These are phyloP conservation scores for Heliocidaris erythrogramma DNA, from an alignment of 35 echinoderm and acorn worm genomes.

Conservation along the genomic window DNA sequence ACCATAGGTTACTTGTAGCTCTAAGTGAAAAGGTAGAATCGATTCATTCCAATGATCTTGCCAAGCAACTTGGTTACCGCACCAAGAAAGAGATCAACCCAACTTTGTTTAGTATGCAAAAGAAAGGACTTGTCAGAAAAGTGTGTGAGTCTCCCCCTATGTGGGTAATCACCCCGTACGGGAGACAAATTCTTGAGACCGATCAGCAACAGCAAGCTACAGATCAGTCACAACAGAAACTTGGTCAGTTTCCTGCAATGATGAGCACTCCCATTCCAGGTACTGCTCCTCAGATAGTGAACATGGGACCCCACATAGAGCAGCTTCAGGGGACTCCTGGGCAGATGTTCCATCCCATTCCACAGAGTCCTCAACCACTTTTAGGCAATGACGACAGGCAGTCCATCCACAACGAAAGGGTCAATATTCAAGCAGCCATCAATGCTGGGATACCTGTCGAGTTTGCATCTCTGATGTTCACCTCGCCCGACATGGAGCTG, in stretches of 20 bases:
- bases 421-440: not conserved
- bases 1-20: constrained; percentile 48
- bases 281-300: not conserved
- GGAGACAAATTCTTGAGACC: constrained; percentile 38
- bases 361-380: constrained; percentile 20
- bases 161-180: constrained; percentile 72
- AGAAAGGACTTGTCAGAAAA: constrained; percentile 70
- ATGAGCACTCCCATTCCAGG: not conserved
- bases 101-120: constrained; percentile 79
- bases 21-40: constrained; percentile 51
- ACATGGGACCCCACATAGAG: not conserved
- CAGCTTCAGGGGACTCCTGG: constrained; percentile 15
- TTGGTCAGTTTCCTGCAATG: not conserved
- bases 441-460: not conserved
- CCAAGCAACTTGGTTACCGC: constrained; percentile 61
- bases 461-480: not conserved
- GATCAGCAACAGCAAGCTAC: not conserved
- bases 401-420: not conserved
- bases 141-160: constrained; percentile 77
- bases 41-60: constrained; percentile 68
- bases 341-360: not conserved
- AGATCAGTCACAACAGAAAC: not conserved
- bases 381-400: not conserved
- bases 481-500: constrained; percentile 20
- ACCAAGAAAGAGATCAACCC: constrained; percentile 86